phyloP scores from a whole-genome alignment of 2,888 invertebrate species.

The Hofmannophila pseudospretella region DNA sequence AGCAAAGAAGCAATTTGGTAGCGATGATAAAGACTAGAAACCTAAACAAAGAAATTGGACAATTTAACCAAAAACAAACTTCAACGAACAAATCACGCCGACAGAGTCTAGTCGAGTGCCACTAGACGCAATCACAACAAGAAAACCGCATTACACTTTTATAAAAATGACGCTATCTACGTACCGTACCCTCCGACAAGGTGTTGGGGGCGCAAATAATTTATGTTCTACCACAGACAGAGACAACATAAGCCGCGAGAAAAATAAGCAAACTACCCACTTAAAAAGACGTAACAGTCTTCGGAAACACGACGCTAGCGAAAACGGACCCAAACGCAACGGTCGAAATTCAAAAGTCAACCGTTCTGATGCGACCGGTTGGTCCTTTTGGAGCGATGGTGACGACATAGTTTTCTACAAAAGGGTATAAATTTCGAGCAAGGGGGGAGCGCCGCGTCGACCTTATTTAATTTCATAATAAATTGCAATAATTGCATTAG shows the following conservation, averaged over 20 bases:
- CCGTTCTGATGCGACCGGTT: conserved; percentile 27
- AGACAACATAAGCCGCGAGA: conserved; percentile 69
- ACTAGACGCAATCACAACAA: conserved; percentile 61
- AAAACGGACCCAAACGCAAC: conserved; percentile 44
- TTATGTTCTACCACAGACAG: conserved; percentile 62
- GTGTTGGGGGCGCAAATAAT: conserved; percentile 73
- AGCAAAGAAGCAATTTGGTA: too few relatives aligned
- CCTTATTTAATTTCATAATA: conserved; percentile 75
- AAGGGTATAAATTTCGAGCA: conserved; percentile 62
- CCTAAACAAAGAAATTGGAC: too few relatives aligned
- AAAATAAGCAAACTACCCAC: conserved; percentile 74
- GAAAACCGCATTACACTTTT: conserved; percentile 70
- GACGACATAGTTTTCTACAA: conserved; percentile 48
- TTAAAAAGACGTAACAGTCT: conserved; percentile 54
- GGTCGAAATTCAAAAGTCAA: conserved; percentile 52
- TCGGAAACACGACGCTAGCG: conserved; percentile 20
- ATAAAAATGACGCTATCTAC: conserved; percentile 73
- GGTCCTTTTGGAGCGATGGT: conserved; percentile 37
- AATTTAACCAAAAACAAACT: too few relatives aligned
- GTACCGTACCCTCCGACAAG: conserved; percentile 48
- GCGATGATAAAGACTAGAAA: too few relatives aligned
- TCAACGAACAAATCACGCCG: background rate
- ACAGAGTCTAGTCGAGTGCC: conserved; percentile 9
- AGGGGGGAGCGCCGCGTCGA: conserved; percentile 49
- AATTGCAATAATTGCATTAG: conserved; percentile 76